phyloP scores from a whole-genome alignment of 2,797 vertebrate species.

The Enteromius radiatus region DNA sequence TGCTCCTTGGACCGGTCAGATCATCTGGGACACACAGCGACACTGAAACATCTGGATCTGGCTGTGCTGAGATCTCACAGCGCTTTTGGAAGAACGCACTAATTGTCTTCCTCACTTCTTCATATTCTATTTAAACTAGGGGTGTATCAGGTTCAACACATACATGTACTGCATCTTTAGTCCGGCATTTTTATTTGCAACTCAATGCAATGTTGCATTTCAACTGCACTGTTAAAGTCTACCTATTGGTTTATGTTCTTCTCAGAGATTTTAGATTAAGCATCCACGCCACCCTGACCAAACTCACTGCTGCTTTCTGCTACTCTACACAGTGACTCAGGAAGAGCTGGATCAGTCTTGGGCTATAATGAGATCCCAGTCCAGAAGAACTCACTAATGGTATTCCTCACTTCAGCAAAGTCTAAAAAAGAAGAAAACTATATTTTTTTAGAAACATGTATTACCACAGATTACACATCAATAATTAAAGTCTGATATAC shows the following conservation, averaged over 20 bases:
- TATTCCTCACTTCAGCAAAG: neutral
- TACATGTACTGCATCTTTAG: too few species aligned
- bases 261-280: too few species aligned
- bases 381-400: too few species aligned
- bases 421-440: neutral
- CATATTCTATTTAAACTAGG: neutral
- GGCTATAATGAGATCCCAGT: neutral
- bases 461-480: neutral
- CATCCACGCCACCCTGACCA: neutral
- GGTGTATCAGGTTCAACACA: neutral
- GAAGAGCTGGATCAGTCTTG: neutral
- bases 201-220: neutral
- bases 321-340: neutral
- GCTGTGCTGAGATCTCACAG: neutral
- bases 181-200: neutral
- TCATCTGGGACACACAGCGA: neutral
- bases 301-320: neutral
- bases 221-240: neutral
- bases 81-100: neutral
- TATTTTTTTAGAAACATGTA: neutral
- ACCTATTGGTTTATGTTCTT: neutral
- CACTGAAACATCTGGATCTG: neutral
- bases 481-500: neutral
- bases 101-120: neutral
- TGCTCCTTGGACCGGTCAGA: neutral